Conservation (phyloP, 2,888 invertebrate genomes). For the Stenodema calcarata region DNA sequence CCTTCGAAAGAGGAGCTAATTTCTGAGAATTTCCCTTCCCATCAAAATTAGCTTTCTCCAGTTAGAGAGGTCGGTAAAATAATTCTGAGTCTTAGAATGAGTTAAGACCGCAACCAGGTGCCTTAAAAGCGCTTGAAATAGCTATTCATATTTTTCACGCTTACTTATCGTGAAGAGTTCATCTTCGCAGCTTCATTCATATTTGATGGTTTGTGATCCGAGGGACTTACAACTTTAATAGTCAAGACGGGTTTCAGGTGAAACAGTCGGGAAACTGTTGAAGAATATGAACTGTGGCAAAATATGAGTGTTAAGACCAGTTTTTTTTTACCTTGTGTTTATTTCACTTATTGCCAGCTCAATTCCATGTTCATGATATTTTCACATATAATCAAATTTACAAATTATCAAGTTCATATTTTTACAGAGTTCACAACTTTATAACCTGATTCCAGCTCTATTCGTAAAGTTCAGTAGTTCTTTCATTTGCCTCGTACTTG, state of each 20-base stretch:
- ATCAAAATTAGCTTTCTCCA: not conserved
- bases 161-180: not conserved
- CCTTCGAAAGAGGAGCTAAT: not conserved
- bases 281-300: no score
- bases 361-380: no score
- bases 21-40: not conserved
- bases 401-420: no score
- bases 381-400: no score
- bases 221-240: not conserved
- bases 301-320: no score
- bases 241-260: not conserved
- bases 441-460: no score
- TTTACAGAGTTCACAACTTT: no score
- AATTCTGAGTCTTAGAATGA: not conserved
- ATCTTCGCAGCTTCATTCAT: not conserved
- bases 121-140: not conserved
- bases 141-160: not conserved
- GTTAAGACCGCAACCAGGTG: not conserved
- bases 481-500: no score
- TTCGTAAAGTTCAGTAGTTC: no score
- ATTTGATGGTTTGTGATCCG: not conserved
- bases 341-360: no score
- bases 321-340: no score
- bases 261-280: no score
- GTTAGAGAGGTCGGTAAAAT: not conserved